These are phyloP conservation scores for Thaumatotibia leucotreta DNA, from an alignment of 1,140 invertebrate genomes.

Conservation along the genomic window DNA sequence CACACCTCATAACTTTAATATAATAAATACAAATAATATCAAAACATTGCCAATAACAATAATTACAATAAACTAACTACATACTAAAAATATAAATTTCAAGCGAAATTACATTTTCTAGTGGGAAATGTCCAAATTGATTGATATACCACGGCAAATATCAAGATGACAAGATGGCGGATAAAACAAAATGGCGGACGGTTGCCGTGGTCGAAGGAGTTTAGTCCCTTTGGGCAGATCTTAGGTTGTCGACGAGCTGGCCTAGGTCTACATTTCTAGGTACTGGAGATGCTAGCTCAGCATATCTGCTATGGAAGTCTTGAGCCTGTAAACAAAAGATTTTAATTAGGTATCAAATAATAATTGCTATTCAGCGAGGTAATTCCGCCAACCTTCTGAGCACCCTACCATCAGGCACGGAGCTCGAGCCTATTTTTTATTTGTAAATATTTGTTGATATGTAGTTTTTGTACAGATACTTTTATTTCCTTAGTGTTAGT, in stretches of 20 bases:
- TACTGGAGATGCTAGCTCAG: conserved; percentile 44
- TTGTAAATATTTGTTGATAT: no score
- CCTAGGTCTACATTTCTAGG: conserved; percentile 42
- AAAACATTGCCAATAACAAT: neutral
- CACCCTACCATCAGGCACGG: no score
- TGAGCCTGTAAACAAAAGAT: neutral
- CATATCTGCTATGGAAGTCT: conserved; percentile 51
- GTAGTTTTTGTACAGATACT: no score
- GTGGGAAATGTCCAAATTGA: conserved; percentile 8
- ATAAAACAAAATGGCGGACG: conserved; percentile 18
- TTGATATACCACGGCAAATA: neutral
- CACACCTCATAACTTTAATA: conserved; percentile 46
- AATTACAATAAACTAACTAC: neutral
- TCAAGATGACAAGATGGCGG: neutral
- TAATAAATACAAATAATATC: conserved; percentile 18
- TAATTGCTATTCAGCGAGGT: no score
- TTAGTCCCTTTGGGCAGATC: conserved; percentile 24
- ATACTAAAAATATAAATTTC: neutral
- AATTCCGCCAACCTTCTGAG: no score
- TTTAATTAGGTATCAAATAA: neutral
- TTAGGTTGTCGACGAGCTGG: conserved; percentile 37
- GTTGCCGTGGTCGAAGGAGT: neutral
- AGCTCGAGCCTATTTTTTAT: no score
- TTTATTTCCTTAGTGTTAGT: no score
- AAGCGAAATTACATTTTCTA: conserved; percentile 10